Evolutionary conservation across 2,888 invertebrate species (phyloP).

Genomic region (Caenorhabditis virilis): DNA sequence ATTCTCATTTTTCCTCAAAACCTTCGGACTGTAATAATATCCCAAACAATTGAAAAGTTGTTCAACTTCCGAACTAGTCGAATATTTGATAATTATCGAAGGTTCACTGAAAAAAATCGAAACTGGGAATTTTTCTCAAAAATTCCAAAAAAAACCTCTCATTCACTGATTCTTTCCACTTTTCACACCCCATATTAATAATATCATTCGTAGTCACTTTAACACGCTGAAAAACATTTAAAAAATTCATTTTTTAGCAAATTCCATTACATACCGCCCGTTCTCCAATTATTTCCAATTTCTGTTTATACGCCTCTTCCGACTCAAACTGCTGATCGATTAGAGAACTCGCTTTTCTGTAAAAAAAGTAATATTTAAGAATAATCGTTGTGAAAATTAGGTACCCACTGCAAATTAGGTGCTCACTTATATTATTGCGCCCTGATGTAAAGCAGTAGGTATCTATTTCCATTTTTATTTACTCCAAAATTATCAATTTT

Average conservation of each 20-base stretch:
- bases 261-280: background rate
- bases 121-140: too few relatives aligned
- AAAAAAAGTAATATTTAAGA: background rate
- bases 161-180: slow-evolving; percentile 5
- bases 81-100: slow-evolving; percentile 13
- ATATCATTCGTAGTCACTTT: slow-evolving; percentile 9
- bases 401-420: too few relatives aligned
- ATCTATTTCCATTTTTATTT: too few relatives aligned
- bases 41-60: slow-evolving; percentile 7
- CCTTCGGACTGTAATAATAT: slow-evolving; percentile 19
- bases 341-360: background rate
- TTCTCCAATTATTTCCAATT: slow-evolving; percentile 8
- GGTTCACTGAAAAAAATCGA: too few relatives aligned
- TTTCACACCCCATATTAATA: slow-evolving; percentile 13
- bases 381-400: too few relatives aligned
- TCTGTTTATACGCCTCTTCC: too few relatives aligned
- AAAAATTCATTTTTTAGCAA: background rate
- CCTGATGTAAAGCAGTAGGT: too few relatives aligned
- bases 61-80: background rate
- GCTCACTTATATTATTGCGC: too few relatives aligned
- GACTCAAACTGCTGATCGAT: too few relatives aligned
- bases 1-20: slow-evolving; percentile 15
- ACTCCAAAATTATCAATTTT: background rate
- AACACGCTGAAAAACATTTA: slow-evolving; percentile 2
- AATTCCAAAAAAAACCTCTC: background rate